Evolutionary conservation across 2,888 invertebrate genomes (phyloP).

Genomic region (Epirrita christyi): DNA sequence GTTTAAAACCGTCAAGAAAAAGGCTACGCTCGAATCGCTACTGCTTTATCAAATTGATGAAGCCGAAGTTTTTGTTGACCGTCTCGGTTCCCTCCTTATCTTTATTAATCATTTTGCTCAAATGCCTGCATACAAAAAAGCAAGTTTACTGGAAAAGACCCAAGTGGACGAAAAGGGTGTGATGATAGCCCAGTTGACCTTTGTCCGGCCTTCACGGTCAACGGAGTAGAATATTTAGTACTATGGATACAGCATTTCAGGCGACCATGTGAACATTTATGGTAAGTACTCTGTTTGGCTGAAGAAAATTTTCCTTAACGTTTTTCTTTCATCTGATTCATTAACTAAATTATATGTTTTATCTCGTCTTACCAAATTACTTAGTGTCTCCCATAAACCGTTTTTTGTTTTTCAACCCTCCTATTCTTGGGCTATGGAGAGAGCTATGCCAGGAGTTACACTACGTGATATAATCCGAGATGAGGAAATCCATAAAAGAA

Average conservation of each 20-base stretch:
- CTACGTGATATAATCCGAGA: no score
- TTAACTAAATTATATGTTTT: background rate
- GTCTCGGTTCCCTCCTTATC: conserved; percentile 47
- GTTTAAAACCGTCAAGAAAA: conserved; percentile 18
- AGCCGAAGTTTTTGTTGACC: conserved; percentile 41
- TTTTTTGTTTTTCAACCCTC: no score
- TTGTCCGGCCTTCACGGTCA: conserved; percentile 34
- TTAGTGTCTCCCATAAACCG: no score
- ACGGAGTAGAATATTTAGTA: conserved; percentile 33
- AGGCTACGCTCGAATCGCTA: conserved; percentile 10
- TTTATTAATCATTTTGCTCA: conserved; percentile 59
- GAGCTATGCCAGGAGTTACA: no score
- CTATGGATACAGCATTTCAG: conserved; percentile 41
- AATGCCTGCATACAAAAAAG: conserved; percentile 52
- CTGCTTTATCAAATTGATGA: conserved; percentile 49
- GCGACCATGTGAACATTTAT: conserved; percentile 19
- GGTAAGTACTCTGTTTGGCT: background rate
- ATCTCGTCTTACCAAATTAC: no score
- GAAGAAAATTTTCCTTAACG: conserved; percentile 7
- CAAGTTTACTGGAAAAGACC: conserved; percentile 41
- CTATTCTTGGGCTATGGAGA: no score
- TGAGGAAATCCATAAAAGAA: no score
- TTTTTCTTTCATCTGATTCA: background rate
- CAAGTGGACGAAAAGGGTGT: conserved; percentile 35
- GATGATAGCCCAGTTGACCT: conserved; percentile 36